These are phyloP conservation scores for Trissoscelio sp. DNA, from an alignment of 2,888 invertebrate genomes.

Conservation along the genomic window DNA sequence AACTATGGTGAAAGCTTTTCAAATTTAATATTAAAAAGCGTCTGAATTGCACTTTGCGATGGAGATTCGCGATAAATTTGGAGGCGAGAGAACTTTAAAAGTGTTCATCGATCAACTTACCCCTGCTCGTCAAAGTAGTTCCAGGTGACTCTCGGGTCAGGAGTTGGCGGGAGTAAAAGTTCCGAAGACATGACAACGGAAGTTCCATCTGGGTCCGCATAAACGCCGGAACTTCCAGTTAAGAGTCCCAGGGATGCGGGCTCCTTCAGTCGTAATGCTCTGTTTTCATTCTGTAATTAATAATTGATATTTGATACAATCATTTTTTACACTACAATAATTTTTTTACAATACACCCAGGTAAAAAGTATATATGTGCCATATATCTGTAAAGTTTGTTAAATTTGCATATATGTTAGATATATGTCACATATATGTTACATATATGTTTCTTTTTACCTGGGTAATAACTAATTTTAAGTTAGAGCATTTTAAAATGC, in stretches of 20 bases:
- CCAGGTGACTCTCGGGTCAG: conserved; percentile 86
- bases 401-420: too few species aligned
- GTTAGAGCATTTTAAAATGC: too few species aligned
- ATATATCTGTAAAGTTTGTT: too few species aligned
- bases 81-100: conserved; percentile 22
- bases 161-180: conserved; percentile 79
- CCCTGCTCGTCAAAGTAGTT: conserved; percentile 93
- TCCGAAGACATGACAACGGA: conserved; percentile 80
- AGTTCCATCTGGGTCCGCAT: conserved; percentile 81
- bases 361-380: too few species aligned
- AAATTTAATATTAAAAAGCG: conserved; percentile 6
- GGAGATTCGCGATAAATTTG: conserved; percentile 30
- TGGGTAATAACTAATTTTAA: too few species aligned
- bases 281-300: conserved; percentile 91
- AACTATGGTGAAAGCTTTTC: not conserved
- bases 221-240: conserved; percentile 82
- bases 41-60: not conserved
- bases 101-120: conserved; percentile 72
- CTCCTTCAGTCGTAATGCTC: conserved; percentile 90
- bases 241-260: conserved; percentile 82
- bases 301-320: too few species aligned
- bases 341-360: too few species aligned
- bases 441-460: too few species aligned
- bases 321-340: too few species aligned
- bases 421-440: too few species aligned